Evolutionary conservation across 2,888 invertebrate species (phyloP).

Genomic region (Anoplius nigerrimus): DNA sequence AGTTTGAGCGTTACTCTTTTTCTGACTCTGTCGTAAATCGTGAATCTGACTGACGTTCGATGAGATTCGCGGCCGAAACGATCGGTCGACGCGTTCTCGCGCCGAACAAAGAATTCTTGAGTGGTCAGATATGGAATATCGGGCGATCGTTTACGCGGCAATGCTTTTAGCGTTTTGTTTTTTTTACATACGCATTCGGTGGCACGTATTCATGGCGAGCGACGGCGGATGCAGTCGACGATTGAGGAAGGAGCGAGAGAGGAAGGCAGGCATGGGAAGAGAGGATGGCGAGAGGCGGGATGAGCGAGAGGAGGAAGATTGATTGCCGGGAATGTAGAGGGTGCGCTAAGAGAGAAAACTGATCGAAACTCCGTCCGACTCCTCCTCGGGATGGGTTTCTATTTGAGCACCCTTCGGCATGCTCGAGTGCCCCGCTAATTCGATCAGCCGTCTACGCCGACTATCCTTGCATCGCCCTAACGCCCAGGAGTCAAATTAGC

Average conservation of each 20-base stretch:
- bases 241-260: conserved; percentile 5
- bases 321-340: conserved; percentile 37
- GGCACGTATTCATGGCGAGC: too few relatives aligned
- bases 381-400: conserved; percentile 46
- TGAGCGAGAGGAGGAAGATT: conserved; percentile 35
- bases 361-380: conserved; percentile 48
- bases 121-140: too few relatives aligned
- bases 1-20: too few relatives aligned
- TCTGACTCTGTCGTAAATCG: too few relatives aligned
- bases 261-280: conserved; percentile 13
- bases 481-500: conserved; percentile 3
- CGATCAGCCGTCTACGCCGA: conserved; percentile 45
- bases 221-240: too few relatives aligned
- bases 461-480: background rate
- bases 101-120: too few relatives aligned
- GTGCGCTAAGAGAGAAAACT: conserved; percentile 54
- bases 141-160: too few relatives aligned
- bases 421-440: conserved; percentile 55
- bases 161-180: too few relatives aligned
- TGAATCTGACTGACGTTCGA: too few relatives aligned
- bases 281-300: background rate
- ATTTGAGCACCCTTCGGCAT: conserved; percentile 46
- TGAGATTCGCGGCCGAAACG: too few relatives aligned
- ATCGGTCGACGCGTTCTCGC: too few relatives aligned
- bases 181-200: too few relatives aligned